Evolutionary conservation across 2,888 invertebrate genomes (phyloP).

Genomic region (Pheosia gnoma): DNA sequence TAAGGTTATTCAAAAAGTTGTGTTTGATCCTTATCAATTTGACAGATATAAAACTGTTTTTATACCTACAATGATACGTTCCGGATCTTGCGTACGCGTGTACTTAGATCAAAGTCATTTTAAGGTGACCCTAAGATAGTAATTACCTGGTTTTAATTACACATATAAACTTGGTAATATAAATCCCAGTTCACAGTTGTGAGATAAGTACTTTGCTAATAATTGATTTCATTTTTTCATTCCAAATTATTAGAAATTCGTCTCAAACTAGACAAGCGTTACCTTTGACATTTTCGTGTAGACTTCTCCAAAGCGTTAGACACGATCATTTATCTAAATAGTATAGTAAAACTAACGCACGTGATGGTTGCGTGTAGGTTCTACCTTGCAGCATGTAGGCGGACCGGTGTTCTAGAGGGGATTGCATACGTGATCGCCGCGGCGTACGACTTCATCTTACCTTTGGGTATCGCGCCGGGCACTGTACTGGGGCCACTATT

Average conservation of each 20-base stretch:
- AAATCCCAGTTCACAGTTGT: too few relatives aligned
- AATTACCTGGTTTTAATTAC: background rate
- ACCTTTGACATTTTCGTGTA: background rate
- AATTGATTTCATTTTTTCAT: too few relatives aligned
- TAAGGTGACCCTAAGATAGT: slow-evolving; percentile 15
- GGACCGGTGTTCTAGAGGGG: slow-evolving; percentile 23
- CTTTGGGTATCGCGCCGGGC: slow-evolving; percentile 16
- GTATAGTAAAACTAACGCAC: slow-evolving; percentile 18
- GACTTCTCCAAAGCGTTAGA: slow-evolving; percentile 19
- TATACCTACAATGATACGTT: slow-evolving; percentile 25
- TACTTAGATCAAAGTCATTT: slow-evolving; percentile 22
- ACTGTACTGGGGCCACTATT: slow-evolving; percentile 17
- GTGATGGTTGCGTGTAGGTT: slow-evolving; percentile 26
- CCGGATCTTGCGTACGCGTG: slow-evolving; percentile 27
- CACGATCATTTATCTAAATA: slow-evolving; percentile 11
- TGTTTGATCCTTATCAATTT: background rate
- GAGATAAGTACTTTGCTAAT: too few relatives aligned
- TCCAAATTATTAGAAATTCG: too few relatives aligned
- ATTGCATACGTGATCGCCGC: slow-evolving; percentile 36
- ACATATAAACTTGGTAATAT: background rate
- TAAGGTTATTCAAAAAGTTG: too few relatives aligned
- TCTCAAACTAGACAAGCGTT: too few relatives aligned
- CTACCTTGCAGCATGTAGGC: slow-evolving; percentile 26
- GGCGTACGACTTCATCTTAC: slow-evolving; percentile 23
- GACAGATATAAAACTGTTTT: slow-evolving; percentile 28